Conservation (phyloP, 2,113 vertebrate species). For the Trachemys scripta region DNA sequence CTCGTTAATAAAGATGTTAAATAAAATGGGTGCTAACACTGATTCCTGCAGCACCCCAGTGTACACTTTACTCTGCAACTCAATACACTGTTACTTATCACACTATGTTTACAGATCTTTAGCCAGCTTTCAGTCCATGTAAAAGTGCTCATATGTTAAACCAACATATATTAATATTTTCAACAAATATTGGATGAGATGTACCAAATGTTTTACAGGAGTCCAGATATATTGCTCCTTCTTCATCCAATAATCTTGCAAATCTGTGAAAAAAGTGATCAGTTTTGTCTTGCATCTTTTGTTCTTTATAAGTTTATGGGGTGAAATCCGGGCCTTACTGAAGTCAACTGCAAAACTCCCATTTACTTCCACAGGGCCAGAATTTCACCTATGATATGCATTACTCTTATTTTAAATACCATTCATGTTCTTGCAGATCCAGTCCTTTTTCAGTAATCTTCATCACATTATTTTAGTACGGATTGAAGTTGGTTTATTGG, state of each 20-base stretch:
- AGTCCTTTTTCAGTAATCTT: background rate
- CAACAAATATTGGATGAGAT: background rate
- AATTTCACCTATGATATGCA: background rate
- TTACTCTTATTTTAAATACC: background rate
- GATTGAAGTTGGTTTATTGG: background rate
- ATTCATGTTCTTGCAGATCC: background rate
- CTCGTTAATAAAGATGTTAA: background rate
- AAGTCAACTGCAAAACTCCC: background rate
- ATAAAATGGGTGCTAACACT: background rate
- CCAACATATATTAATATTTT: background rate
- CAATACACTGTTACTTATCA: background rate
- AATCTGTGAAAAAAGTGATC: background rate
- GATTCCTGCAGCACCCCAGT: background rate
- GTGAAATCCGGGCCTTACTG: background rate
- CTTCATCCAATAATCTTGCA: background rate
- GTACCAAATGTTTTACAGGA: background rate
- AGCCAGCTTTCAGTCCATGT: background rate
- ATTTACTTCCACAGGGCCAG: background rate
- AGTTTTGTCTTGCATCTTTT: background rate
- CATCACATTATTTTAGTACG: background rate
- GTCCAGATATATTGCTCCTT: background rate
- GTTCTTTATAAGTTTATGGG: background rate
- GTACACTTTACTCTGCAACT: background rate
- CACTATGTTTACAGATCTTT: background rate
- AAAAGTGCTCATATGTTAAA: background rate